Base-by-base conservation (phyloP, 2,888 invertebrate species). In the Nomada lathburiana region DNA sequence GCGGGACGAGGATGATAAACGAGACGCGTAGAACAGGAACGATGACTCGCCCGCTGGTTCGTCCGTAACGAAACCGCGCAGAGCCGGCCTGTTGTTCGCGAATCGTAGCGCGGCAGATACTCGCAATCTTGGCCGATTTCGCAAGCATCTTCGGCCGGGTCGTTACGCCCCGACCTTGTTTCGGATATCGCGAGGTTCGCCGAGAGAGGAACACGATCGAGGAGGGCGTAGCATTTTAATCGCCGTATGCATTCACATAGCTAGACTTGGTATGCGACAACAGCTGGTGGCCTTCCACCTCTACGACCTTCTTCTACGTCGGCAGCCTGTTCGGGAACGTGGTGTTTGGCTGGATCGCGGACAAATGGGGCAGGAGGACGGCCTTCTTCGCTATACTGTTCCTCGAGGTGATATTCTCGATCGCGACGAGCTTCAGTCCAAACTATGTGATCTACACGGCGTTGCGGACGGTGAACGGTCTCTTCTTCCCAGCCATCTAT, bases 321-420 rank as follows among this genome's bases (percentile, higher is more conserved):
- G 96, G 96, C 42, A 96, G 96, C 62, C 95, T 96, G 82, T 95
- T 96, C 84, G 96, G 96, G 0, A 96, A 96, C 88, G 94, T 96
- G 29, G 94, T 96, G 73, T 96, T 96, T 87, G 96, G 96, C 44
- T 96, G 95, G 95, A 95, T 96, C 92, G 96, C 96, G 20, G 96
- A 96, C 92, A 96, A 96, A 91, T 96, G 95, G 92, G 96, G 96
- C 42, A 94, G 96, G 59, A 94, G 96, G 62, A 94, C 95, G 18
- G 95, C 96, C 26, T 96, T 96, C 75, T 94, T 96, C 70, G 92
- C 95, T 20, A 96, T 96, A 94, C 94, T 96, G 11, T 94, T 95
- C 82, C 93, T 96, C 53, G 95, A 96, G 91, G 96, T 96, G 0
- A 94, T 95, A 16, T 92, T 96, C 69, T 95, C 96, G 0, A 95